These are phyloP conservation scores for Saccopteryx bilineata DNA, from an alignment of 2,113 vertebrate species.

Conservation along the genomic window DNA sequence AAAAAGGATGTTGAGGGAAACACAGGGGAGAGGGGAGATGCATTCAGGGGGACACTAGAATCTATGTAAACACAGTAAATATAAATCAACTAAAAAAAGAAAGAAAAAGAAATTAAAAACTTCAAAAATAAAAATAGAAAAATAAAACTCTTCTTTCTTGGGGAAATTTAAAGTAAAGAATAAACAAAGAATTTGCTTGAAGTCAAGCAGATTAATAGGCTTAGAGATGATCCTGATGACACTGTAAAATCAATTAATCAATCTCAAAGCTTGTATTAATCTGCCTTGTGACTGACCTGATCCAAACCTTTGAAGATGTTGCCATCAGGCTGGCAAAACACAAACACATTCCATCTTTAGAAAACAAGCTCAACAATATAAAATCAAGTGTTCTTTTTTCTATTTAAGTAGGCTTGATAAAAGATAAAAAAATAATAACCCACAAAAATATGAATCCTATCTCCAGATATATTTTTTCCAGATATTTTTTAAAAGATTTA, in stretches of 20 bases:
- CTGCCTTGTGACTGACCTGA: slow-evolving; percentile 28
- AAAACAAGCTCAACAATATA: slow-evolving; percentile 7
- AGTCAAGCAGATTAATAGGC: not conserved
- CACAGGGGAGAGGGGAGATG: too few species aligned
- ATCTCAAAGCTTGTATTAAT: slow-evolving; percentile 33
- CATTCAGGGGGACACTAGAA: too few species aligned
- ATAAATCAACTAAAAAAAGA: too few species aligned
- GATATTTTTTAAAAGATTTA: not conserved
- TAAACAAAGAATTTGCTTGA: slow-evolving; percentile 54
- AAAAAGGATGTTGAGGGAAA: too few species aligned
- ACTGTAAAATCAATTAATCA: slow-evolving; percentile 49
- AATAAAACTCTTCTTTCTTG: slow-evolving; percentile 9
- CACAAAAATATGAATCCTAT: not conserved
- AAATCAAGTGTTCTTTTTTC: not conserved
- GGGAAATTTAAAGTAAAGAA: slow-evolving; percentile 45
- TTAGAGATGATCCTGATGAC: slow-evolving; percentile 45
- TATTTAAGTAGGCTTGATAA: not conserved
- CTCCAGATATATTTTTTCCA: not conserved
- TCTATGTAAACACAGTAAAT: too few species aligned
- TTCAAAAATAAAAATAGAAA: too few species aligned
- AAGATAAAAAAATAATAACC: not conserved
- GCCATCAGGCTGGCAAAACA: not conserved
- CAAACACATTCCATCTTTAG: not conserved
- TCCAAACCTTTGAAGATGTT: slow-evolving; percentile 29
- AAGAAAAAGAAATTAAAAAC: too few species aligned